These are phyloP conservation scores for Aviceda subcristata DNA, from an alignment of 2,113 vertebrate species.

Conservation along the genomic window DNA sequence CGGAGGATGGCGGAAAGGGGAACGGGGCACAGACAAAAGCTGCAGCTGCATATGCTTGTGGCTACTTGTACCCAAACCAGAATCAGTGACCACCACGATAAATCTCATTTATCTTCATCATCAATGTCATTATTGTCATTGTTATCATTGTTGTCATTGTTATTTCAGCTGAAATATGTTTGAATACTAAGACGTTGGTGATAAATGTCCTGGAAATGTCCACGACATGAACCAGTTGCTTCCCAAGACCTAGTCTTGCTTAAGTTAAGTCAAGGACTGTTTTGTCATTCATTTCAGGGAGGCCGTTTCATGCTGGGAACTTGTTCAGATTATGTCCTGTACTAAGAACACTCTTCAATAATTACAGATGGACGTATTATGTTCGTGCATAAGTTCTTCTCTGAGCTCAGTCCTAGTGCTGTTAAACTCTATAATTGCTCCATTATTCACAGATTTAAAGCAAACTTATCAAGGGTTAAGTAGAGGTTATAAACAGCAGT, in stretches of 20 bases:
- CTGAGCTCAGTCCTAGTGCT: neutral
- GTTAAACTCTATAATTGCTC: neutral
- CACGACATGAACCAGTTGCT: neutral
- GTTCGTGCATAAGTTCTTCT: neutral
- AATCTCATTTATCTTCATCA: neutral
- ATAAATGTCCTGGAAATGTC: neutral
- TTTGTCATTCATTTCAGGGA: neutral
- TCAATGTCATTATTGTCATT: neutral
- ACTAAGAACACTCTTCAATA: neutral
- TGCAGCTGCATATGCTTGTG: neutral
- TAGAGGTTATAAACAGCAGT: neutral
- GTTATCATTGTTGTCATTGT: neutral
- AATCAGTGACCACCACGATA: accelerated
- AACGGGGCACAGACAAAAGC: neutral
- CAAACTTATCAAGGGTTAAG: neutral
- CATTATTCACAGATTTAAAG: neutral
- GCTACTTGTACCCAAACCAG: neutral
- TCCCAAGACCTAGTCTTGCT: neutral
- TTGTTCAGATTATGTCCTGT: neutral
- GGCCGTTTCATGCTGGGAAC: neutral
- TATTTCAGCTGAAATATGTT: neutral
- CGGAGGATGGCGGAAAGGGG: neutral
- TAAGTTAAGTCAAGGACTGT: neutral
- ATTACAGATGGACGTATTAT: neutral
- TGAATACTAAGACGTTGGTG: neutral